These are phyloP conservation scores for Chaenocephalus aceratus DNA, from an alignment of 2,113 vertebrate genomes.

Conservation along the genomic window DNA sequence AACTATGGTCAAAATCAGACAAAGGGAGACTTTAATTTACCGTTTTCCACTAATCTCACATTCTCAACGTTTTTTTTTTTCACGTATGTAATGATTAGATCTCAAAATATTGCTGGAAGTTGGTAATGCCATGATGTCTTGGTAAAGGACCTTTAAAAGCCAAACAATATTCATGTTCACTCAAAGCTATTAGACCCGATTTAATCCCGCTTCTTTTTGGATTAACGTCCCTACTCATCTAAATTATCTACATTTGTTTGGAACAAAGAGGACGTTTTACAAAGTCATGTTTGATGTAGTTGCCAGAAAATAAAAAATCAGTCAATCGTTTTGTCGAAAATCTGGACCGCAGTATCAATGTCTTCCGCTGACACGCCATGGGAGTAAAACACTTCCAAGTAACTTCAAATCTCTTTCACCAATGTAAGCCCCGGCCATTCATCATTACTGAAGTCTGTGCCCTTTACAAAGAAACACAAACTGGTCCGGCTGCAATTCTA, in stretches of 20 bases:
- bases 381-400: constrained; percentile 38
- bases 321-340: constrained; percentile 16
- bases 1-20: constrained; percentile 2
- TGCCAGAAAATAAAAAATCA: constrained; percentile 20
- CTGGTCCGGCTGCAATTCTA: constrained; percentile 34
- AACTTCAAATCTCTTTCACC: constrained; percentile 47
- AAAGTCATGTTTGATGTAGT: constrained; percentile 19
- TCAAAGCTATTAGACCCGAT: not conserved
- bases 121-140: not conserved
- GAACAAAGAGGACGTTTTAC: constrained; percentile 6
- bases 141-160: constrained; percentile 8
- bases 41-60: constrained; percentile 4
- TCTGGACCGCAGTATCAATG: constrained; percentile 21
- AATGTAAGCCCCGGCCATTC: constrained; percentile 43
- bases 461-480: constrained; percentile 56
- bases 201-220: constrained; percentile 3
- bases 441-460: constrained; percentile 60
- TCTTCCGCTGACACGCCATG: not conserved
- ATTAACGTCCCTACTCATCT: not conserved
- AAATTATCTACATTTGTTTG: constrained; percentile 29
- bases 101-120: not conserved
- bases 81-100: not conserved
- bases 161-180: not conserved
- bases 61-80: constrained; percentile 28
- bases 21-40: not conserved